Conservation (phyloP, 2,797 vertebrate species). For the Eutrigla gurnardus region DNA sequence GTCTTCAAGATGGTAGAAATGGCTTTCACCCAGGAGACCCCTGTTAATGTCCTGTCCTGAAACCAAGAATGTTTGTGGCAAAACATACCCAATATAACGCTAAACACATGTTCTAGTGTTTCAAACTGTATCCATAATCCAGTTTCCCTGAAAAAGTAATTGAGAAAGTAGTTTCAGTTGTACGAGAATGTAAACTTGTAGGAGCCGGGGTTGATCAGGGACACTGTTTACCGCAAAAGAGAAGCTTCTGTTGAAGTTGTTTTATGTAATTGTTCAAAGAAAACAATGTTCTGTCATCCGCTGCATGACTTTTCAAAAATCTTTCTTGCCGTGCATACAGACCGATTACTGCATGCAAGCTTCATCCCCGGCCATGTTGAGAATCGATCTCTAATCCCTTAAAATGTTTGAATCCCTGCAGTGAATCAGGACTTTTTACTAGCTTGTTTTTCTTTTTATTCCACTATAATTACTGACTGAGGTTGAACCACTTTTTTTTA, state of each 20-base stretch:
- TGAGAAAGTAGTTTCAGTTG: too few species aligned
- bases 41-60: too few species aligned
- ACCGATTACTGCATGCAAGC: background rate
- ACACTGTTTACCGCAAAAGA: background rate
- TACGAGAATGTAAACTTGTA: too few species aligned
- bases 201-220: too few species aligned
- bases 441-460: background rate
- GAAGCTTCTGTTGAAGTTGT: background rate
- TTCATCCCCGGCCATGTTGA: background rate
- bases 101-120: too few species aligned
- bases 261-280: background rate
- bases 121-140: too few species aligned
- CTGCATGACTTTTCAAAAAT: background rate
- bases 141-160: too few species aligned
- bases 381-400: background rate
- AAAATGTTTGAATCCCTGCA: background rate
- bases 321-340: too few species aligned
- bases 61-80: too few species aligned
- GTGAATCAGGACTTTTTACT: background rate
- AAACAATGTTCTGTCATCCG: background rate
- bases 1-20: too few species aligned
- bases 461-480: conserved; percentile 1
- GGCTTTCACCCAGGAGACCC: too few species aligned
- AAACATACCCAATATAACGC: too few species aligned
- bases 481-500: conserved; percentile 7